Conservation (phyloP, 2,888 invertebrate genomes). For the Ichneumoninae sp. region DNA sequence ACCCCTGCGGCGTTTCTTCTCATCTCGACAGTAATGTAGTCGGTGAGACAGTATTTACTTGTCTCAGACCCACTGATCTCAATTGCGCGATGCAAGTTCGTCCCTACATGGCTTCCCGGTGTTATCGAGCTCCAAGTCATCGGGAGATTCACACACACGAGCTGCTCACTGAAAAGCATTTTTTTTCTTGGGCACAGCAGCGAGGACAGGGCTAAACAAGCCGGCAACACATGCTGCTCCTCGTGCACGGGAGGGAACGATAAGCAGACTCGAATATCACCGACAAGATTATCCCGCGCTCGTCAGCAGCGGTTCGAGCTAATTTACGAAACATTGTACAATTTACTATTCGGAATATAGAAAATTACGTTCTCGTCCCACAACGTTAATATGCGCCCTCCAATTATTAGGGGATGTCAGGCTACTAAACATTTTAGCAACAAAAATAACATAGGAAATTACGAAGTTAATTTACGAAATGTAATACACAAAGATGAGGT, state of each 20-base stretch:
- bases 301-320: neutral
- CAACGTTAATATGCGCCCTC: neutral
- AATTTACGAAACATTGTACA: neutral
- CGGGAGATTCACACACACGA: neutral
- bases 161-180: neutral
- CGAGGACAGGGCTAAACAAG: neutral
- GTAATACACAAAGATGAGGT: no score
- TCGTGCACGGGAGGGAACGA: neutral
- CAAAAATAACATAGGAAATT: no score
- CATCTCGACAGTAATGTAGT: neutral
- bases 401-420: neutral
- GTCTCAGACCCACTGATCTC: conserved; percentile 6
- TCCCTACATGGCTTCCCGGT: conserved; percentile 3
- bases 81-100: neutral
- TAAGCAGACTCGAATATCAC: neutral
- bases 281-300: neutral
- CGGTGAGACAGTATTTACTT: conserved; percentile 2
- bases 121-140: neutral
- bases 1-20: conserved; percentile 27
- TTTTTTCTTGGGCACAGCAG: neutral
- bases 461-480: no score
- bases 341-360: neutral
- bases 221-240: neutral
- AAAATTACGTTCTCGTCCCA: neutral
- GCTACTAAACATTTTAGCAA: no score